Base-by-base conservation (phyloP, 2,113 vertebrate genomes). In the Micromys minutus region DNA sequence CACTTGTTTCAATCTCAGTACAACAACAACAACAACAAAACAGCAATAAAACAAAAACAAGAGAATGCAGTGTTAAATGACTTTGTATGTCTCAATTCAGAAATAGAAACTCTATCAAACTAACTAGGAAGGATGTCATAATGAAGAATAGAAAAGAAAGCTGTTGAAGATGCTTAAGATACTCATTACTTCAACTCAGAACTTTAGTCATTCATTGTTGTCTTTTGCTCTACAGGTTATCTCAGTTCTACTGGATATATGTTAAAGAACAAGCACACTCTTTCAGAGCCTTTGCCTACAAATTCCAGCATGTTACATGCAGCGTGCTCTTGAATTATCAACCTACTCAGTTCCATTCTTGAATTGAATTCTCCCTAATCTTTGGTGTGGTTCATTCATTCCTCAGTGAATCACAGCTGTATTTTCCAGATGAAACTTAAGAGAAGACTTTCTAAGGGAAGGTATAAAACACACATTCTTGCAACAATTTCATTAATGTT, bases 101-200 rank as follows among this genome's bases (percentile, higher is more conserved):
- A 92, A 87, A 93, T 3, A 91, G 29, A 94, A 92, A 92, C 24
- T 36, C 9, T 67, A 29, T 57, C 59, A 69, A 87, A 87, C 22
- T 55, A 75, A 7, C 11, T 63, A 15, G 55, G 93, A 61, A 61
- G 11, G 2, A 9, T 57, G n/a, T 31, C 52, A 7, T 77, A 19
- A 77, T 72, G 55, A 93, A 89, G 29, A 77, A 69, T 55, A 75
- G 34, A 12, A 22, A 76, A 3, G 29, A 1, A 36, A 72, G 69
- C 36, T 67, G 24, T 29, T 84, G n/a, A 29, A 29, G n/a, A 61
- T 63, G 57, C 7, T 42, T 63, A 63, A 16, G 42, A 13, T 81
- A 26, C 16, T 19, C 63, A 26, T 24, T 69, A 86, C 91, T 67
- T 77, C n/a, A 90, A n/a, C 15, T 91, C 55, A 55, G 57, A 75